Evolutionary conservation across 2,888 invertebrate genomes (phyloP).

Genomic region (Dryomyza anilis): DNA sequence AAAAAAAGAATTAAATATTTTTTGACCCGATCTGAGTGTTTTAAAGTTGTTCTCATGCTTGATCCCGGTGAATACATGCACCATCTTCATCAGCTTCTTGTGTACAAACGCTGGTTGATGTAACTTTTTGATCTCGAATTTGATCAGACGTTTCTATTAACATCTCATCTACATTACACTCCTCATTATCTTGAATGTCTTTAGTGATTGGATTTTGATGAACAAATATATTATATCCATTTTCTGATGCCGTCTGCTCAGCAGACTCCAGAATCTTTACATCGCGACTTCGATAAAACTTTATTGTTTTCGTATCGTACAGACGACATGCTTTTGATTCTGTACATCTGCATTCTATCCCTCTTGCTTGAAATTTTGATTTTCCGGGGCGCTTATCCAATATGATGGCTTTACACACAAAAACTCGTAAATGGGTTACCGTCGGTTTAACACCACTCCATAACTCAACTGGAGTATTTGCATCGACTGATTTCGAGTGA

Average conservation of each 20-base stretch:
- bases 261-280: constrained; percentile 9
- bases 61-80: too few species aligned
- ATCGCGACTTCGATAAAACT: constrained; percentile 3
- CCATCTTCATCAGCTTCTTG: too few species aligned
- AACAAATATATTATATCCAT: not conserved
- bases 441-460: constrained; percentile 51
- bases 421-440: constrained; percentile 47
- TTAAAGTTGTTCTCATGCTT: too few species aligned
- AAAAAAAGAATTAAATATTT: too few species aligned
- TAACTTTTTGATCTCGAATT: too few species aligned
- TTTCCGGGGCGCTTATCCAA: too few species aligned
- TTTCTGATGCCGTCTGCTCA: not conserved
- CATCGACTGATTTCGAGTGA: not conserved
- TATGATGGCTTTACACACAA: constrained; percentile 38
- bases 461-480: constrained; percentile 48
- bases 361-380: constrained; percentile 6
- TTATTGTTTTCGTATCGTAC: not conserved
- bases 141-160: not conserved
- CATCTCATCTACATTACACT: not conserved
- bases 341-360: not conserved
- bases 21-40: not conserved
- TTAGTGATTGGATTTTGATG: not conserved
- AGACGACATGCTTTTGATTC: constrained; percentile 2
- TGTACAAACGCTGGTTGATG: too few species aligned
- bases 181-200: not conserved